Base-by-base conservation (phyloP, 92 coral and sea anemone genomes). In the Palythoa grandiflora region DNA sequence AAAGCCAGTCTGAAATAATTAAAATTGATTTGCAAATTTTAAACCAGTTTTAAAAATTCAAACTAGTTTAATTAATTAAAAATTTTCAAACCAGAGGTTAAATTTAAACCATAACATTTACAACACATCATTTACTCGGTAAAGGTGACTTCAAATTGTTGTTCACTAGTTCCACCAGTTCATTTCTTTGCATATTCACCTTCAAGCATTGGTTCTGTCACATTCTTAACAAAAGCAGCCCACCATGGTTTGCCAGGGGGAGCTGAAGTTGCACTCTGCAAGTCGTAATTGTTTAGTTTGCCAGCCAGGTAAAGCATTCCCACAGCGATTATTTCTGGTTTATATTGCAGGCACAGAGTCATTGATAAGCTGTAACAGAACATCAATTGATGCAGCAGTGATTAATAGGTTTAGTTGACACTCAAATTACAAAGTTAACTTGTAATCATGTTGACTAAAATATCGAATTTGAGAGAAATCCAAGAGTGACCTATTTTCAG, bases 271-370 rank as follows among this genome's bases (percentile, higher is more conserved):
- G 99, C 93, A 47, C 96, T 91, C 87, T 97, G 98, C 70, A 95
- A 71, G 84, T 97, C 99, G 78, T 95, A 93, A 86, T 93, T 97
- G 89, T 91, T 96, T 57, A 97, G 91, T 92, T 91, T 97, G n/a
- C 98, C 99, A 77, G 98, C 99, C 73, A 97, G 83, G 13, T 95
- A 96, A 55, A 97, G 87, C 95, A 95, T 96, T 75, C 98, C 97
- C 5, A 97, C 94, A 17, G 99, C 98, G n/a, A 92, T 92, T 9
- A 95, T 92, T 79, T 97, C 99, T 71, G 99, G 98, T 73, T 92
- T 92, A 80, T 95, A 88, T 71, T 94, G 93, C 83, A 97, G 71
- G 87, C 98, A 93, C 77, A 97, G 90, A 19, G 96, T 93, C n/a
- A 96, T 97, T 66, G 99, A 92, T 78, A 97, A 89, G 77, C 99